Conservation (phyloP, 2,797 vertebrate genomes). For the Tangara arthus region DNA sequence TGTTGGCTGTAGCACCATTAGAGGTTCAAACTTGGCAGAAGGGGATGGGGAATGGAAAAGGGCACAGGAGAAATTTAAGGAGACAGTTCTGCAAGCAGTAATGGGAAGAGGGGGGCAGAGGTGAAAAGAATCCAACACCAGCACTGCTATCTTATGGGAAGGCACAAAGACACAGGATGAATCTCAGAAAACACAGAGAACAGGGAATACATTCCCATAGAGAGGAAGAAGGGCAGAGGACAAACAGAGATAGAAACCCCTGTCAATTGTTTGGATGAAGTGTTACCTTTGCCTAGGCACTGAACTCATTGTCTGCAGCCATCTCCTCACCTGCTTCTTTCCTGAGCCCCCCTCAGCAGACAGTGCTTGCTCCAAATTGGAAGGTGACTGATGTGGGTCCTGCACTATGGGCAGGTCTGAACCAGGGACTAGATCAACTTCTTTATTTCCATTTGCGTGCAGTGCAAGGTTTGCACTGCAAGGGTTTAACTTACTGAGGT, state of each 20-base stretch:
- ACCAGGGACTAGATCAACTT: background rate
- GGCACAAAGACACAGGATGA: background rate
- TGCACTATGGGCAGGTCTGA: background rate
- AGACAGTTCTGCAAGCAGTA: background rate
- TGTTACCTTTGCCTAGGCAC: conserved; percentile 29
- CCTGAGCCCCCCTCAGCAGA: conserved; percentile 35
- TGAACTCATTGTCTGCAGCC: conserved; percentile 13
- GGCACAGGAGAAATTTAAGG: background rate
- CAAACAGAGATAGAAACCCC: conserved; percentile 5
- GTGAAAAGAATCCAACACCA: background rate
- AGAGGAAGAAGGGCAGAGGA: conserved; percentile 20
- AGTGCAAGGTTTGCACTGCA: background rate
- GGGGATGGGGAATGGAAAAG: background rate
- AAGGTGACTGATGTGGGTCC: conserved; percentile 15
- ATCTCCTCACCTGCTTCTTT: conserved; percentile 37
- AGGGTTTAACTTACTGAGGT: background rate
- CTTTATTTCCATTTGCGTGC: background rate
- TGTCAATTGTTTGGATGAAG: conserved; percentile 12
- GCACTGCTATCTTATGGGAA: background rate
- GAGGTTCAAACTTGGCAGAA: background rate
- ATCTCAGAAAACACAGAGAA: background rate
- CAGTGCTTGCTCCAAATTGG: background rate
- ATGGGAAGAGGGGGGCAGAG: background rate
- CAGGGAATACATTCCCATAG: background rate
- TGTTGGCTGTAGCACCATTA: background rate